Evolutionary conservation across 2,113 vertebrate species (phyloP).

Genomic region (Takifugu bimaculatus): DNA sequence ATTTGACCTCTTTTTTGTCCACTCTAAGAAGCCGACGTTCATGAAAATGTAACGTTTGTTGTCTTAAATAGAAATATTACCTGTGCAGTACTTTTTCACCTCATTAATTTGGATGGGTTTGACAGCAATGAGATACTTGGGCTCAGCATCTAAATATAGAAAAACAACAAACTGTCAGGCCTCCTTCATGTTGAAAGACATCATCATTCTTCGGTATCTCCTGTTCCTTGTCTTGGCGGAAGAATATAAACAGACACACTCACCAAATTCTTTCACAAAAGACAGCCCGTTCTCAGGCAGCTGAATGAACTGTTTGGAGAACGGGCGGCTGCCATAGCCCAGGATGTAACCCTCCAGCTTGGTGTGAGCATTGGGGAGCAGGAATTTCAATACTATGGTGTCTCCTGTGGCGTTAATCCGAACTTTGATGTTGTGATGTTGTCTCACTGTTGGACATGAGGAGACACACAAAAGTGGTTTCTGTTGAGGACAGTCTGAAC

Average conservation of each 20-base stretch:
- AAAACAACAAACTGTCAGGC: background rate
- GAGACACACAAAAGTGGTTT: background rate
- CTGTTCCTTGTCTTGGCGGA: background rate
- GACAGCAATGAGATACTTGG: slow-evolving; percentile 89
- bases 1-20: slow-evolving; percentile 2
- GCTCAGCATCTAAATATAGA: slow-evolving; percentile 86
- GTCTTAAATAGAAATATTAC: slow-evolving; percentile 52
- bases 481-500: background rate
- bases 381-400: slow-evolving; percentile 87
- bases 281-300: slow-evolving; percentile 84
- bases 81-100: slow-evolving; percentile 88
- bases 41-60: background rate
- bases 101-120: slow-evolving; percentile 80
- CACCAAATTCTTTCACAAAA: slow-evolving; percentile 87
- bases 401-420: slow-evolving; percentile 89
- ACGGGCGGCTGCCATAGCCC: slow-evolving; percentile 89
- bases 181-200: background rate
- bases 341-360: slow-evolving; percentile 91
- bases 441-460: slow-evolving; percentile 76
- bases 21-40: background rate
- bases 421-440: slow-evolving; percentile 86
- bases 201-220: background rate
- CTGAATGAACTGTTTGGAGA: slow-evolving; percentile 90
- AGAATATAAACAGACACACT: slow-evolving; percentile 39
- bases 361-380: slow-evolving; percentile 78